Base-by-base conservation (phyloP, 2,888 invertebrate species). In the Halictus quadricinctus region DNA sequence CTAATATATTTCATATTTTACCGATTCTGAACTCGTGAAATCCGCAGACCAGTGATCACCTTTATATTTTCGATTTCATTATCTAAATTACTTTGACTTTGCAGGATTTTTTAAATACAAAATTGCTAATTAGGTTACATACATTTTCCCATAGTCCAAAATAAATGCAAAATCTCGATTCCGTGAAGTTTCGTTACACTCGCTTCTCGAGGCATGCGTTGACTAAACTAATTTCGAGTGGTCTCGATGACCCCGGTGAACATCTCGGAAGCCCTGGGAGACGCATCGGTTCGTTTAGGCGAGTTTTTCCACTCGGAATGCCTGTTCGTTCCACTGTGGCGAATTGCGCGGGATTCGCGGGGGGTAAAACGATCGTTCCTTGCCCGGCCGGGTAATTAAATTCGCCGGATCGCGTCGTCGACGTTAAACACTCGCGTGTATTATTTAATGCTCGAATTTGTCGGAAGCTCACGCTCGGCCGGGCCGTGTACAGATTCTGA, bases 361-460 rank as follows among this genome's bases (percentile, higher is more conserved):
- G 12, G 43, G 58, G 50, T 36, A 5, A 36, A 58, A 54, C 69
- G 80, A 50, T 75, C 60, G 81, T 36, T 12, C 36, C 76, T 46
- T 46, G 72, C 29, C 18, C 29, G 48, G 43, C 41, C 41, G 36
- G 50, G 80, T 76, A 83, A 83, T 80, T 73, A 81, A 73, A 76
- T 81, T 76, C 76, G 72, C 60, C 75, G 80, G 3, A 46, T 58
- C 54, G 21, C 6, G 66, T 58, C 54, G 21, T 6, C 25, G 58
- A 41, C 83, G 81, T n/a, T 80, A 50, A 84, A 81, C 41, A 54
- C 58, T 77, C 73, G 48, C 60, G 36, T 58, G 74, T 70, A 78
- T 81, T 84, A 81, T 84, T 82, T 82, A 84, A 77, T 77, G 69
- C 76, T 29, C 21, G 64, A 83, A 83, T 83, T 85, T 76, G 66